phyloP scores from a whole-genome alignment of 1,140 invertebrate species.

The Lineus longissimus region DNA sequence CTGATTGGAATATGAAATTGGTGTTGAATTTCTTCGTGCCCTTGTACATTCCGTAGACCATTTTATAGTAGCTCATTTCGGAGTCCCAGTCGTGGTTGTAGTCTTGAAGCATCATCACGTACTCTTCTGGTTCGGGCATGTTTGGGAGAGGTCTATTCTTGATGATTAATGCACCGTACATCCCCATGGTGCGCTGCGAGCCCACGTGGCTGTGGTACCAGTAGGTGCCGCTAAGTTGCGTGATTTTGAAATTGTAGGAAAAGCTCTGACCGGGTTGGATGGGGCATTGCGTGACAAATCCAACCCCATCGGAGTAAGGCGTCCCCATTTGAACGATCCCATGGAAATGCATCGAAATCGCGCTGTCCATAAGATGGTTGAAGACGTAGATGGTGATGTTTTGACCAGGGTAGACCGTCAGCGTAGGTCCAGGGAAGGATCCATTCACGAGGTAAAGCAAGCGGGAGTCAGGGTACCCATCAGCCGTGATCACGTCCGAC shows the following conservation, averaged over 20 bases:
- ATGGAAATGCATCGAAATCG: constrained; percentile 82
- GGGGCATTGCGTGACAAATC: no score
- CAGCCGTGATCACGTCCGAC: not conserved
- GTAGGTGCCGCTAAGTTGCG: constrained; percentile 24
- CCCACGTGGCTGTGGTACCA: constrained; percentile 31
- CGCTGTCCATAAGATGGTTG: constrained; percentile 76
- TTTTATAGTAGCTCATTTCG: no score
- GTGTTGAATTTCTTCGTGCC: no score
- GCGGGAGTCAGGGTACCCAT: not conserved
- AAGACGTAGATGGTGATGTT: constrained; percentile 78
- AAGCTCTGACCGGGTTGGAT: constrained; percentile 78
- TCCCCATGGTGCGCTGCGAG: constrained; percentile 16
- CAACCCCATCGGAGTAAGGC: constrained; percentile 90
- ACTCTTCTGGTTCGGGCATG: no score
- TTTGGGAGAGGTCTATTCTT: no score
- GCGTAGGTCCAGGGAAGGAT: not conserved
- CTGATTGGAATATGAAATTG: no score
- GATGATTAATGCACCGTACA: constrained; percentile 21
- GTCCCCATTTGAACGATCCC: constrained; percentile 75
- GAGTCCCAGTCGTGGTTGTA: no score
- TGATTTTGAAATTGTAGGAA: constrained; percentile 64
- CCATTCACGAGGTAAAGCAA: not conserved
- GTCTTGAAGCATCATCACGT: no score
- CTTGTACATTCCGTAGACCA: no score
- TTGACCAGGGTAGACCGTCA: constrained; percentile 70